Conservation (phyloP, 1,140 invertebrate genomes). For the Atta texana region DNA sequence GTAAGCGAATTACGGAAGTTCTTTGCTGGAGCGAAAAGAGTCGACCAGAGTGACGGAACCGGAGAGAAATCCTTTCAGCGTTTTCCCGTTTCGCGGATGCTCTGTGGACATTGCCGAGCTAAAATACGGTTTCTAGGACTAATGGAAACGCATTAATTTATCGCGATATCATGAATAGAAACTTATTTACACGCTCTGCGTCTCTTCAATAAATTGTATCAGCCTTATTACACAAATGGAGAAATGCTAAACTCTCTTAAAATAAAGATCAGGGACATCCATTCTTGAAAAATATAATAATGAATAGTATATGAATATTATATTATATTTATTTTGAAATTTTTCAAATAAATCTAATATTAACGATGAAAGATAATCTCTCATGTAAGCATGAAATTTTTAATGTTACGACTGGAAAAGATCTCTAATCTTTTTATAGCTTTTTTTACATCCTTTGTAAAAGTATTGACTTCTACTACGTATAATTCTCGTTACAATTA, state of each 20-base stretch:
- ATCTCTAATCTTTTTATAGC: not conserved
- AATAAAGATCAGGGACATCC: constrained; percentile 8
- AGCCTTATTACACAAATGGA: constrained; percentile 41
- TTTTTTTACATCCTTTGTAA: not conserved
- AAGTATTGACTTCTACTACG: not conserved
- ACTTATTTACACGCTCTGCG: constrained; percentile 8
- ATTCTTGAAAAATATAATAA: not conserved
- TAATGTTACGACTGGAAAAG: not conserved
- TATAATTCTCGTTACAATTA: not conserved
- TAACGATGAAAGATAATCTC: not conserved
- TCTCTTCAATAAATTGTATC: constrained; percentile 21
- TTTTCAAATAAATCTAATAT: not conserved
- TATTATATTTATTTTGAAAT: not conserved
- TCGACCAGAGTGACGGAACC: not conserved
- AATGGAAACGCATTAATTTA: constrained; percentile 64
- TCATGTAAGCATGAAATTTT: not conserved
- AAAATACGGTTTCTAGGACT: constrained; percentile 40
- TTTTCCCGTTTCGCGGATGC: constrained; percentile 46
- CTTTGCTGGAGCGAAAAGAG: constrained; percentile 69
- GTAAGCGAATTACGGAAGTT: constrained; percentile 81
- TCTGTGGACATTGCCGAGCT: constrained; percentile 31
- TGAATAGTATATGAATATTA: constrained; percentile 1
- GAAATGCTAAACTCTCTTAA: not conserved
- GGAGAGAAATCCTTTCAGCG: constrained; percentile 61
- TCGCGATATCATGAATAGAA: constrained; percentile 36